Evolutionary conservation across 2,888 invertebrate genomes (phyloP).

Genomic region (Hydriomena furcata): DNA sequence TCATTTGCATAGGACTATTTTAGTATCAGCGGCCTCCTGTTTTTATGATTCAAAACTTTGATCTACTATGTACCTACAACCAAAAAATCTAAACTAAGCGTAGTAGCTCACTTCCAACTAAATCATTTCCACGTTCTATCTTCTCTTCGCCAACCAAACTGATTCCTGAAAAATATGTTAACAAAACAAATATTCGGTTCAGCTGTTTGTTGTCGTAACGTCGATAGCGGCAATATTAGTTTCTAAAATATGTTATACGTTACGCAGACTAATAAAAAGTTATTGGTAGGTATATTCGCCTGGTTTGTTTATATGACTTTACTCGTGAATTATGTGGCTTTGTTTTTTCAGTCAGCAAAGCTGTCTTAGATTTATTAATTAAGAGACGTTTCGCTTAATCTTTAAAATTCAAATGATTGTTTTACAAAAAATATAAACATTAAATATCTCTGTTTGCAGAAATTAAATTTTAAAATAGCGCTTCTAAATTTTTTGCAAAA

Average conservation of each 20-base stretch:
- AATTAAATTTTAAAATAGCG: too few relatives aligned
- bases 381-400: too few relatives aligned
- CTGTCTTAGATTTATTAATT: too few relatives aligned
- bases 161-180: constrained; percentile 36
- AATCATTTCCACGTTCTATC: not conserved
- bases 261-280: constrained; percentile 23
- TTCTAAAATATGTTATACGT: constrained; percentile 25
- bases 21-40: too few relatives aligned
- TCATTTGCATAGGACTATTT: too few relatives aligned
- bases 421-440: too few relatives aligned
- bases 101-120: not conserved
- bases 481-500: too few relatives aligned
- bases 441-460: too few relatives aligned
- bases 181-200: constrained; percentile 33
- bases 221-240: constrained; percentile 33
- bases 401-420: not conserved
- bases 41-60: too few relatives aligned
- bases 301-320: constrained; percentile 20
- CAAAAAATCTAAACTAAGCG: not conserved
- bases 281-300: constrained; percentile 22
- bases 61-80: too few relatives aligned
- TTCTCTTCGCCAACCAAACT: constrained; percentile 4
- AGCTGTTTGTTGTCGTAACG: constrained; percentile 35
- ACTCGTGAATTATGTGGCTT: not conserved
- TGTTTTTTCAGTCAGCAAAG: too few relatives aligned